Percentiles rank a stretch among this genome's conserved stretches.
Evolutionary conservation across 2,113 vertebrate genomes (phyloP).

Genomic region (Cnemophilus loriae): DNA sequence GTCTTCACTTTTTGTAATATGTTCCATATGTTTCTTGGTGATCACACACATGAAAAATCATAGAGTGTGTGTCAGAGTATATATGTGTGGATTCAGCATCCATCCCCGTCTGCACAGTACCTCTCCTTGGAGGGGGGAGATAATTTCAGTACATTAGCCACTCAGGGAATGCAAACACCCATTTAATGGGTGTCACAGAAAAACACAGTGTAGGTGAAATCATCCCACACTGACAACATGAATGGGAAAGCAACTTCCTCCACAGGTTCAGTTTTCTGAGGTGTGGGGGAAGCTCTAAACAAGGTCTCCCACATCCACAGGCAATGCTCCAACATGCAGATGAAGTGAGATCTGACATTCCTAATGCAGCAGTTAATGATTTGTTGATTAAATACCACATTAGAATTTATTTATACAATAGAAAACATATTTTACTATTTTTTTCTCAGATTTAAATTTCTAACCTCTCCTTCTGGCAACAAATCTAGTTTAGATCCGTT

Average conservation of each 20-base stretch:
- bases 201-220: neutral
- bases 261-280: neutral
- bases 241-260: neutral
- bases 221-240: neutral
- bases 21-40: conserved; percentile 26
- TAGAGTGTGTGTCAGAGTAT: neutral
- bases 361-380: conserved; percentile 30
- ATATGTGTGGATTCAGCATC: neutral
- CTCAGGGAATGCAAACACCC: neutral
- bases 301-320: neutral
- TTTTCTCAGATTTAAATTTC: neutral
- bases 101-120: neutral
- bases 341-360: conserved; percentile 8
- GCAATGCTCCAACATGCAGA: neutral
- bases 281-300: neutral
- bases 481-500: neutral
- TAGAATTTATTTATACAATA: conserved; percentile 28
- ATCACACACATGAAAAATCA: neutral
- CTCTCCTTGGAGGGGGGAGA: neutral
- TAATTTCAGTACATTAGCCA: neutral
- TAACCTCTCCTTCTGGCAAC: neutral
- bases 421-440: neutral
- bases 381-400: neutral
- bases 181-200: neutral
- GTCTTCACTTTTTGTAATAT: neutral